Base-by-base conservation (phyloP, 2,888 invertebrate species). In the Drosophila merina region DNA sequence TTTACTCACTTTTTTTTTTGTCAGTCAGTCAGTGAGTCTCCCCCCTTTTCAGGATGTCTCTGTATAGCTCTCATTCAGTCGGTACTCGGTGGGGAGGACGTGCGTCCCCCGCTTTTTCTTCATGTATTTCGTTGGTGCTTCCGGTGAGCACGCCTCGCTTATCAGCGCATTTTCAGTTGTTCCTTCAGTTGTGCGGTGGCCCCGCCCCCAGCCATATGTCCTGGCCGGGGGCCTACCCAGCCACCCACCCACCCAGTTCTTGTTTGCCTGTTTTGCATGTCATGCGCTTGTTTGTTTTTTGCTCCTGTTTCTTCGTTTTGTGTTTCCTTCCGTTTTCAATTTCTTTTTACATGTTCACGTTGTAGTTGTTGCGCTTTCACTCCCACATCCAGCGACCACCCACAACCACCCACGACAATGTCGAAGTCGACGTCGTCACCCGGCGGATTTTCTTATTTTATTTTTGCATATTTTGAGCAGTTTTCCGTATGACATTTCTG, bases 221-320 rank as follows among this genome's bases (percentile, higher is more conserved):
- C 40, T 14, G 40, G 12, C 40, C 14, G 3, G 9, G 14, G 3
- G 25, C 30, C 44, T 9, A 14, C 20, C 12, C 49, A 8, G 2
- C 3, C 33, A 4, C 42, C n/a, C 38, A n/a, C 28, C 36, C 33
- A 3, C 9, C 45, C 45, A n/a, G 8, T 7, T 47, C 40, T 55
- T 12, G 55, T 70, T 75, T 81, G 76, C 63, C 70, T 72, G 59
- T 74, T 86, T 81, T 86, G 83, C 83, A 84, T 84, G 83, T 84
- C 86, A 79, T 79, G 86, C 79, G 77, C 85, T 82, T 84, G 79
- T 77, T 81, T 84, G 85, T 80, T 78, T 79, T 84, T 68, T 77
- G 55, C 62, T 63, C 47, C 56, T 56, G 55, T 20, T 51, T 67
- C 56, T 55, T 51, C 64, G 72, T 71, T 55, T 57, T 73, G 63